phyloP scores from a whole-genome alignment of 2,888 invertebrate species.

The Pilophorus perplexus region DNA sequence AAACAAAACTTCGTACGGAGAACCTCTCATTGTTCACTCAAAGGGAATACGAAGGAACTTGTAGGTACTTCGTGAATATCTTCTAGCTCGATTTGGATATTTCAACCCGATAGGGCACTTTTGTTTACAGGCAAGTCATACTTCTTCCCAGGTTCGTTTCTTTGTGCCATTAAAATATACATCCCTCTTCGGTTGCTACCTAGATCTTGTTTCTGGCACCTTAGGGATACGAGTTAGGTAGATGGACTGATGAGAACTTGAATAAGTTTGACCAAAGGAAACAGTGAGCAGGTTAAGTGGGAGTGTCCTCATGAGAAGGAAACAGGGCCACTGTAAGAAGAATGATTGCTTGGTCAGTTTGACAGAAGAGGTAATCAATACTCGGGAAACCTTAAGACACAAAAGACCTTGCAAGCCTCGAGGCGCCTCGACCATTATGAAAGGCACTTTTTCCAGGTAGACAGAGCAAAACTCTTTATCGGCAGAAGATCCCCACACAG shows the following conservation, averaged over 20 bases:
- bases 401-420: not conserved
- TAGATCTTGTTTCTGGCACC: too few species aligned
- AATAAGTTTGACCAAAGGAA: too few species aligned
- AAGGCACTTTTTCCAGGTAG: not conserved
- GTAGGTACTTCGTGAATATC: too few species aligned
- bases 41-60: too few species aligned
- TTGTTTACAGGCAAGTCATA: too few species aligned
- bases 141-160: too few species aligned
- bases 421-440: constrained; percentile 1
- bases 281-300: not conserved
- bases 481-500: not conserved
- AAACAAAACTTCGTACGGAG: too few species aligned
- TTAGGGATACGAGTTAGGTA: not conserved
- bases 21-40: too few species aligned
- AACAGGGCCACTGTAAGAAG: not conserved
- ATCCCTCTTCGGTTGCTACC: too few species aligned
- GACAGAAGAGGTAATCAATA: constrained; percentile 16
- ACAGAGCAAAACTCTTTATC: not conserved
- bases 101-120: too few species aligned
- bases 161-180: too few species aligned
- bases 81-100: too few species aligned
- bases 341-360: constrained; percentile 7
- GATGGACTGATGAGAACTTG: not conserved
- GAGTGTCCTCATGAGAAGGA: not conserved
- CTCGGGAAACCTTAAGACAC: constrained; percentile 3